A percentile compares a stretch with the other conserved stretches of the same genome.
Conservation (phyloP, 53 echinoderm and acorn worm species). For the Hippasteria phrygiana region DNA sequence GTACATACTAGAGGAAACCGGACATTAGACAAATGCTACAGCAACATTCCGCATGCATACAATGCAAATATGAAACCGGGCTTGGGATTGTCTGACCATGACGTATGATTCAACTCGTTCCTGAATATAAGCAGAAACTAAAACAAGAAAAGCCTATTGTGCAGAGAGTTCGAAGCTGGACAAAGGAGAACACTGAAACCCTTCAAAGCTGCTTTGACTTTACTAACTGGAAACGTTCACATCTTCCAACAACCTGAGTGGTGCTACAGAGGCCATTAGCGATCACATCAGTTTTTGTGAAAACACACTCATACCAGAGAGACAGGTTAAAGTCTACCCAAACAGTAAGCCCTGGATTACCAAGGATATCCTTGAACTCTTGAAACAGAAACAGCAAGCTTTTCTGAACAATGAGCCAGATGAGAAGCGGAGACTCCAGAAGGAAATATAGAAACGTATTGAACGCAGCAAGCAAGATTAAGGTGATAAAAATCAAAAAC, state of each 20-base stretch:
- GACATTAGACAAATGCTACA: neutral
- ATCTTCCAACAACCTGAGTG: neutral
- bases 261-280: neutral
- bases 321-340: neutral
- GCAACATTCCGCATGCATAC: neutral
- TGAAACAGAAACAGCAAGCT: slow-evolving; percentile 12
- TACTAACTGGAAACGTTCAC: neutral
- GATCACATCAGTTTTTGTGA: neutral
- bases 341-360: slow-evolving; percentile 6
- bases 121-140: neutral
- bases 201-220: neutral
- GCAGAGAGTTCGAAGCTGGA: neutral
- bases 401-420: neutral
- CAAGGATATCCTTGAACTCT: neutral
- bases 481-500: neutral
- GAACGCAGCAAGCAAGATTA: neutral
- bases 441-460: neutral
- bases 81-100: neutral
- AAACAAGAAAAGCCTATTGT: neutral
- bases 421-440: slow-evolving; percentile 7
- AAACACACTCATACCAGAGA: neutral
- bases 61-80: neutral
- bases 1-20: no score
- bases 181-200: neutral
- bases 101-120: neutral